Percentiles rank a stretch among this genome's conserved stretches.
These are phyloP conservation scores for Denticeps clupeoides DNA, from an alignment of 2,797 vertebrate genomes.

Conservation along the genomic window DNA sequence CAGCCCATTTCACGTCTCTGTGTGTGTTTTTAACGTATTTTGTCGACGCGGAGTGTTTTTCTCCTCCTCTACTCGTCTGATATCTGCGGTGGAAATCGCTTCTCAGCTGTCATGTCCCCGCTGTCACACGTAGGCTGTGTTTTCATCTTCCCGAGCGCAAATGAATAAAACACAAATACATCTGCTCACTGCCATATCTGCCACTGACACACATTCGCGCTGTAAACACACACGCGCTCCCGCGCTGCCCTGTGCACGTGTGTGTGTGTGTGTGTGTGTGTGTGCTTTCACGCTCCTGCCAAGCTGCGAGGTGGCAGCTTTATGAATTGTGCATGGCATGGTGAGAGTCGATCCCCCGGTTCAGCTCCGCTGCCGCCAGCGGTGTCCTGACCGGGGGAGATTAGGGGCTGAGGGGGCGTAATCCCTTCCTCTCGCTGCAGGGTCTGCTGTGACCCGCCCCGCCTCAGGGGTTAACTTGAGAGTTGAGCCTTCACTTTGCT, in stretches of 20 bases:
- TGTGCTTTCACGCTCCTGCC: slow-evolving; percentile 1
- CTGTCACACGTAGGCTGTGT: background rate
- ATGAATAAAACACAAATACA: background rate
- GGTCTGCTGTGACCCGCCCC: too few relatives aligned
- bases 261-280: background rate
- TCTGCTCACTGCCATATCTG: background rate
- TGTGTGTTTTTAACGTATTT: background rate
- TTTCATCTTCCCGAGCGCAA: background rate
- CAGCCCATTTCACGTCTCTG: slow-evolving; percentile 1
- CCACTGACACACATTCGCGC: background rate
- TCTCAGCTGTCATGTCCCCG: background rate
- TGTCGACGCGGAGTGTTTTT: background rate
- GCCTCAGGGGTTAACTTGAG: too few relatives aligned
- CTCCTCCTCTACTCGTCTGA: background rate
- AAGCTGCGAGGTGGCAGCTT: slow-evolving; percentile 2
- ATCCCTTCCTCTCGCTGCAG: background rate
- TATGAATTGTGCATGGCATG: background rate
- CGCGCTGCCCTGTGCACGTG: background rate
- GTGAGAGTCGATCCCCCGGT: background rate
- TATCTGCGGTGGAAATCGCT: background rate
- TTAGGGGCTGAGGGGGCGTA: too few relatives aligned
- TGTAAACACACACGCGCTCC: background rate
- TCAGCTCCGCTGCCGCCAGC: background rate
- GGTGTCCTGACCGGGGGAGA: too few relatives aligned
- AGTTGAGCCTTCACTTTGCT: too few relatives aligned